phyloP scores from a whole-genome alignment of 2,797 vertebrate species.

The Leptoclinus maculatus region DNA sequence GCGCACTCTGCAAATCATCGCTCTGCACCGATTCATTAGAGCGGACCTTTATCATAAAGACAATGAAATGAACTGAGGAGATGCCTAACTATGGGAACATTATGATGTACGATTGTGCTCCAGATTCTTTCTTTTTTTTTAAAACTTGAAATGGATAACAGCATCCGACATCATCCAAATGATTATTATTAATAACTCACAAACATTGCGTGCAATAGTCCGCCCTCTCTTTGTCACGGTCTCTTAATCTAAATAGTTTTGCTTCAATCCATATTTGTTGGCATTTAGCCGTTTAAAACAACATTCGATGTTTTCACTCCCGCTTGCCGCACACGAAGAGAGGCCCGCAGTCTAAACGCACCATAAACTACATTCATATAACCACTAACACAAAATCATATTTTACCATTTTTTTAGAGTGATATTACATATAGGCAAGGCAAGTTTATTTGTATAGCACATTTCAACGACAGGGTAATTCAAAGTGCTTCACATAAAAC shows the following conservation, averaged over 20 bases:
- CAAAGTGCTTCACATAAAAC: too few species aligned
- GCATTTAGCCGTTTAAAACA: too few species aligned
- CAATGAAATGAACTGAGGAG: background rate
- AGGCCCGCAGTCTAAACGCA: too few species aligned
- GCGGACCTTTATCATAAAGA: constrained; percentile 86
- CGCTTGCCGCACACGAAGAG: too few species aligned
- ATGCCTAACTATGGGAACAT: background rate
- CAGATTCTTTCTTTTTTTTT: background rate
- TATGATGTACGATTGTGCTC: background rate
- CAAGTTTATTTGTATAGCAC: too few species aligned
- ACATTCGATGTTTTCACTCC: too few species aligned
- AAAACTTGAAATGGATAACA: background rate
- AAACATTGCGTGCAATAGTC: background rate
- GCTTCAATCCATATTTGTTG: background rate
- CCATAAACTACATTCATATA: too few species aligned
- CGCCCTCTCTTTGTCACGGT: background rate
- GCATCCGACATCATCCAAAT: background rate
- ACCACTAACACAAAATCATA: too few species aligned
- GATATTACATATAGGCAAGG: too few species aligned
- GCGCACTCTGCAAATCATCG: constrained; percentile 79
- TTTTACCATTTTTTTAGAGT: too few species aligned
- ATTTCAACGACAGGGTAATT: too few species aligned
- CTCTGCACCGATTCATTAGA: constrained; percentile 84
- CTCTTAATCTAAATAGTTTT: background rate
- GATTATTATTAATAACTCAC: background rate